These are phyloP conservation scores for Xiphophorus couchianus DNA, from an alignment of 2,113 vertebrate species.

Conservation along the genomic window DNA sequence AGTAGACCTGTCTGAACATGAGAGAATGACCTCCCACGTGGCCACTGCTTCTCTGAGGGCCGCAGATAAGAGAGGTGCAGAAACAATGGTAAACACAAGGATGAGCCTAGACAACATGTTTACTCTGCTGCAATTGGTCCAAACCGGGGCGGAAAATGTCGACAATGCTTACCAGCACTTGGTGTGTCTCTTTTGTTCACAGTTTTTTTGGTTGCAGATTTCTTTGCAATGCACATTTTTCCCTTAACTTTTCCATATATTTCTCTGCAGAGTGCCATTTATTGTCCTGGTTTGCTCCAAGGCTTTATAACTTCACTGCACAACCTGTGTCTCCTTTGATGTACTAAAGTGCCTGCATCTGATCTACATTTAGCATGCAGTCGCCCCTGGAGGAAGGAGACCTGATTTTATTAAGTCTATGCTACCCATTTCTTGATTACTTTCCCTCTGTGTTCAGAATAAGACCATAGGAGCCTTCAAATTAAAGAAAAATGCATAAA, in stretches of 20 bases:
- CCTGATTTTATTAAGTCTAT: conserved; percentile 42
- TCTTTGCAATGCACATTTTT: conserved; percentile 5
- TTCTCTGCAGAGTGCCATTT: conserved; percentile 13
- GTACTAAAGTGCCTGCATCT: conserved; percentile 52
- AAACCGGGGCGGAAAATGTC: conserved; percentile 51
- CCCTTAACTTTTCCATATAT: conserved; percentile 1
- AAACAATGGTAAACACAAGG: conserved; percentile 57
- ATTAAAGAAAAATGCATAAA: neutral
- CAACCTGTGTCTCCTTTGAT: conserved; percentile 47
- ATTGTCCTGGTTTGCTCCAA: conserved; percentile 27
- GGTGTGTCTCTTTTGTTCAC: conserved; percentile 19
- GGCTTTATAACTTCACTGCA: conserved; percentile 34
- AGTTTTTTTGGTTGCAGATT: conserved; percentile 14
- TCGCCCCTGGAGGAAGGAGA: conserved; percentile 18
- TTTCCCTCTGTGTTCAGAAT: conserved; percentile 15
- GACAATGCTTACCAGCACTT: conserved; percentile 7
- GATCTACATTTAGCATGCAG: conserved; percentile 30
- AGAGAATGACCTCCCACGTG: conserved; percentile 45
- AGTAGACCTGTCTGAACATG: conserved; percentile 69
- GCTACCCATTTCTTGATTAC: conserved; percentile 34
- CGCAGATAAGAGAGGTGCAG: conserved; percentile 27
- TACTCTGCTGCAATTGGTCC: conserved; percentile 61
- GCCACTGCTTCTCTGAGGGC: conserved; percentile 41
- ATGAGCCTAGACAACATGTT: conserved; percentile 74
- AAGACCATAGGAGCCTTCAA: conserved; percentile 1